Evolutionary conservation across 2,888 invertebrate species (phyloP), one percentile per base, ranked within the genome.

Genomic region (Mythimna pallens): DNA sequence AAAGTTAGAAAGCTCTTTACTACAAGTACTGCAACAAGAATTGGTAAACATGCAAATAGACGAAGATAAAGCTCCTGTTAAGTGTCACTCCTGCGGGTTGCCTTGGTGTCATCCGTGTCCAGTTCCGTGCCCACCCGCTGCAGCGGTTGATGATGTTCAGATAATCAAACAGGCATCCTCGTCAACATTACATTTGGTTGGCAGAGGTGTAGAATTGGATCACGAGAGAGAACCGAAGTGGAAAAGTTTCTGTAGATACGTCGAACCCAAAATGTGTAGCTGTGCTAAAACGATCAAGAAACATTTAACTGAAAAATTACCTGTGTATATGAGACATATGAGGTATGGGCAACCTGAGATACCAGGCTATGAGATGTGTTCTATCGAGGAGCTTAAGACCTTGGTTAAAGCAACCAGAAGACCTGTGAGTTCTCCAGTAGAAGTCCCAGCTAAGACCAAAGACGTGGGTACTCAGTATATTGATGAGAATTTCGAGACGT

Each of bases 191-290:
- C 91, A 36, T 84, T 93, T 10, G 91, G 93, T 85, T 92, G 90
- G 78, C 91, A 93, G 82, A 95, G 93, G 58, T 84, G 93, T 36
- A 94, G 94, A 17, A 79, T 80, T 94, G 36, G 61, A 77, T 17
- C 93, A 94, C 67, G 88, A 91, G 75, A 90, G 93, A n/a, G 93
- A 94, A 82, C 95, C 95, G 6, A 95, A 95, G 87, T 93, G 91
- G 90, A 91, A 92, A 4, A 93, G 92, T 68, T 95, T 92, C 79
- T 83, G 93, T 61, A 75, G 91, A 54, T 92, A 90, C 67, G 75
- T 94, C 1, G 74, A 87, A 52, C 90, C 95, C 3, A 89, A 82
- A 58, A 90, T 82, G 67, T 96, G 95, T 68, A 82, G 83, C 58
- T 95, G 95, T 82, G 82, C 87, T 5, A 93, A 92, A 84, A 85